Conservation (phyloP, 2,888 invertebrate species). For the Eupithecia abbreviata region DNA sequence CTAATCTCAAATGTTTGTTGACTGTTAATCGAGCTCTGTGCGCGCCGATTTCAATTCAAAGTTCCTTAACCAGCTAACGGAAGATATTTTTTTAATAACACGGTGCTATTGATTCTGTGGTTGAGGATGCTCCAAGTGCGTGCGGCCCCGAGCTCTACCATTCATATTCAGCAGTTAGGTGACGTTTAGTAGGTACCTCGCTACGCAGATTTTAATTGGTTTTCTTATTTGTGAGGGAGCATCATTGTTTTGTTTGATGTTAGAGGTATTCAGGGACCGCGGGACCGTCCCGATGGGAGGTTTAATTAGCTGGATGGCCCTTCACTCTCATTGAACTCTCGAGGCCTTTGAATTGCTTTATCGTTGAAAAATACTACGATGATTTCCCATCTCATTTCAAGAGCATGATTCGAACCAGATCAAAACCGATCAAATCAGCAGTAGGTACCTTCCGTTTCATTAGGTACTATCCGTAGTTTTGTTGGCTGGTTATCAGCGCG, state of each 20-base stretch:
- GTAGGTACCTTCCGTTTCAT: neutral
- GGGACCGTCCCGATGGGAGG: conserved; percentile 28
- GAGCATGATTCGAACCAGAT: conserved; percentile 5
- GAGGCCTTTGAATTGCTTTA: conserved; percentile 22
- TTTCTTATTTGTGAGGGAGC: conserved; percentile 59
- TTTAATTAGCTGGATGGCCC: conserved; percentile 40
- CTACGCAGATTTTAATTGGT: conserved; percentile 61
- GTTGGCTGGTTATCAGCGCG: conserved; percentile 15
- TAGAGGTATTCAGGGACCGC: conserved; percentile 31
- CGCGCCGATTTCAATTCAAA: neutral
- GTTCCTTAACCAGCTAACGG: neutral
- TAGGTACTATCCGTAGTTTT: neutral
- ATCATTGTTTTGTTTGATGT: conserved; percentile 49
- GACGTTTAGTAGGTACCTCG: conserved; percentile 55
- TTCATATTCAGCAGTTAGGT: conserved; percentile 68
- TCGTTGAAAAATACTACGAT: conserved; percentile 25
- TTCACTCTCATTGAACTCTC: conserved; percentile 30
- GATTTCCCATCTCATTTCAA: conserved; percentile 19
- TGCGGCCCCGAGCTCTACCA: conserved; percentile 45
- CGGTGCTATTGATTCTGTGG: neutral
- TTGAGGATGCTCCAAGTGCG: conserved; percentile 44
- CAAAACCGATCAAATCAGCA: neutral
- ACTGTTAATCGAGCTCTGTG: neutral
- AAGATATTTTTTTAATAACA: neutral
- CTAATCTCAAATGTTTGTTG: neutral